Evolutionary conservation across 2,888 invertebrate genomes (phyloP), one percentile per base, ranked within the genome.

Genomic region (Caenorhabditis panamensis): DNA sequence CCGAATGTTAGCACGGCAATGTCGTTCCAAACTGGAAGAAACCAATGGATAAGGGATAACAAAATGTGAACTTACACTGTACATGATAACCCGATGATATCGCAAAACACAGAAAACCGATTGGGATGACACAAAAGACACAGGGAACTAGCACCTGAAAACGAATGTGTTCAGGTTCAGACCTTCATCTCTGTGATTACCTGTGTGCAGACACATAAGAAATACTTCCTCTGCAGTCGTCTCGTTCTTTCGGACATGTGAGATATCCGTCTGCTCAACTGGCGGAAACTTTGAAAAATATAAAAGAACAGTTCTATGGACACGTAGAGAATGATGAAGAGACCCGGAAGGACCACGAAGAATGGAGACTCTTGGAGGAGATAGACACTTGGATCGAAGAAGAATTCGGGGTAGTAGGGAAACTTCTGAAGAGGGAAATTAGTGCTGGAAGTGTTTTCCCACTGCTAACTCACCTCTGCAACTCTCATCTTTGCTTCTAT

Each of bases 201-300:
- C 64, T 72, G 72, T 8, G 62, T 44, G 47, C 72, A 72, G 44
- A 72, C 64, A 26, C 64, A 72, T 5, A 72, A 16, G 13, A 72
- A 72, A 26, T 72, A 72, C 44, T 49, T 72, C 37, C 28, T 63
- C 49, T 72, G 72, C 6, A 72, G 16, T 6, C 49, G 28, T 26
- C 37, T 63, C 24, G 72, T 72, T 20, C 72, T 31, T 22, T 72
- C 72, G 0, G 72, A 72, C 72, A 72, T 72, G 26, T 72, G 72
- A 0, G 72, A 72, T 11, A 64, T 54, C 5, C 37, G 28, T 28
- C 58, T 72, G 58, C 47, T 72, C 16, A 72, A 37, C 36, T 72
- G 72, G 6, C 37, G 58, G 20, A 72, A 72, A 18, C 72, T 72
- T 49, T 63, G 63, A 3, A 64, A 4, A 22, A 72, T 72, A 18